phyloP scores from a whole-genome alignment of 2,113 vertebrate species.

The Nannospalax galili region DNA sequence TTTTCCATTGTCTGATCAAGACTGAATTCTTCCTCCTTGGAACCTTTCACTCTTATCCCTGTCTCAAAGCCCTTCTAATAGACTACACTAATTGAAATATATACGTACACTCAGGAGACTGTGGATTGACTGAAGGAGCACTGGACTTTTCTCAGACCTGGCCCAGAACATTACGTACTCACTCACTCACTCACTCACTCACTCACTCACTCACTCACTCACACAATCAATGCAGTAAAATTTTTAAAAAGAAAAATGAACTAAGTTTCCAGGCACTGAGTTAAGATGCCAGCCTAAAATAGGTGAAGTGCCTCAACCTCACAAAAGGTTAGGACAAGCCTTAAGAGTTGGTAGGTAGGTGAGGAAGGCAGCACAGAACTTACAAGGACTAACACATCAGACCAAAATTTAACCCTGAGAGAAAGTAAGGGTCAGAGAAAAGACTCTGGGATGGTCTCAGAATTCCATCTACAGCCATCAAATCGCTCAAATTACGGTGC shows the following conservation, averaged over 20 bases:
- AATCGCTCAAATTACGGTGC: constrained; percentile 44
- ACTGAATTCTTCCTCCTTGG: constrained; percentile 9
- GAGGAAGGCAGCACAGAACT: neutral
- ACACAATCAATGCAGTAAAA: neutral
- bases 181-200: neutral
- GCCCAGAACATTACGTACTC: neutral
- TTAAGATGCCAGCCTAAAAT: constrained; percentile 38
- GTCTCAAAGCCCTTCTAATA: constrained; percentile 6
- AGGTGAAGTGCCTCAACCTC: neutral
- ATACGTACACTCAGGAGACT: neutral
- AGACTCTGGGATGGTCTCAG: neutral
- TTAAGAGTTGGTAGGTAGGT: neutral
- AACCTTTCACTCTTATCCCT: constrained; percentile 3
- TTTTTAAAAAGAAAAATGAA: neutral
- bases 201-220: no score
- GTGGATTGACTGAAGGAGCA: neutral
- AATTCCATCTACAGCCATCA: neutral
- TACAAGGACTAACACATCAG: neutral
- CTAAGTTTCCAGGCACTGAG: neutral
- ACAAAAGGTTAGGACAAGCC: neutral
- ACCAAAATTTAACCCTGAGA: constrained; percentile 39
- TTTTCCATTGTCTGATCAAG: constrained; percentile 8
- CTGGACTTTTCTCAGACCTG: neutral
- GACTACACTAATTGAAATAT: neutral
- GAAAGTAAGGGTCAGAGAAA: neutral